These are phyloP conservation scores for Abscondita cerata DNA, from an alignment of 2,888 invertebrate genomes.

Conservation along the genomic window DNA sequence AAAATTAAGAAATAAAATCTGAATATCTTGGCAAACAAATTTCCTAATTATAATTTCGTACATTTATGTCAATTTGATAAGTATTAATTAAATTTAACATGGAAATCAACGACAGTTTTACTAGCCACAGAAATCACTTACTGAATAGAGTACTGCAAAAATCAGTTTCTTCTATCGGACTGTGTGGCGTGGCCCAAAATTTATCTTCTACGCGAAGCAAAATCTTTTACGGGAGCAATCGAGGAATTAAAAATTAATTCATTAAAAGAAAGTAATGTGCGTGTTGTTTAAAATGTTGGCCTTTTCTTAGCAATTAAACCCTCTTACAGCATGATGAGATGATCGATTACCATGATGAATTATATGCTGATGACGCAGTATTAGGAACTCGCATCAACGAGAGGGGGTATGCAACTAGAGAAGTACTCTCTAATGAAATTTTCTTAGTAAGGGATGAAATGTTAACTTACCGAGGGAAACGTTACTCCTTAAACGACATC, in stretches of 20 bases:
- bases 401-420: conserved; percentile 45
- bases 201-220: conserved; percentile 40
- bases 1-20: too few relatives aligned
- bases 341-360: conserved; percentile 19
- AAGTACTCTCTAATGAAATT: conserved; percentile 47
- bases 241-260: conserved; percentile 33
- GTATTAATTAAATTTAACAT: too few relatives aligned
- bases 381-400: conserved; percentile 24
- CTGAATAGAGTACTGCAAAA: conserved; percentile 7
- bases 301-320: not conserved
- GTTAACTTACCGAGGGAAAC: conserved; percentile 64
- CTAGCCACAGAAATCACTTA: too few relatives aligned
- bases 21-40: too few relatives aligned
- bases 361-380: conserved; percentile 11
- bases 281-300: not conserved
- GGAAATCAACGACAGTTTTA: too few relatives aligned
- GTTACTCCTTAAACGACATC: conserved; percentile 65
- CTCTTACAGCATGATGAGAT: conserved; percentile 4
- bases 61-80: too few relatives aligned
- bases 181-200: conserved; percentile 30
- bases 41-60: too few relatives aligned
- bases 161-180: conserved; percentile 40
- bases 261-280: conserved; percentile 3
- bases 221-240: conserved; percentile 43
- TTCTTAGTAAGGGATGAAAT: conserved; percentile 63